Evolutionary conservation across 2,113 vertebrate genomes (phyloP), one percentile per base, ranked within the genome.

Genomic region (Mastomys natalensis): DNA sequence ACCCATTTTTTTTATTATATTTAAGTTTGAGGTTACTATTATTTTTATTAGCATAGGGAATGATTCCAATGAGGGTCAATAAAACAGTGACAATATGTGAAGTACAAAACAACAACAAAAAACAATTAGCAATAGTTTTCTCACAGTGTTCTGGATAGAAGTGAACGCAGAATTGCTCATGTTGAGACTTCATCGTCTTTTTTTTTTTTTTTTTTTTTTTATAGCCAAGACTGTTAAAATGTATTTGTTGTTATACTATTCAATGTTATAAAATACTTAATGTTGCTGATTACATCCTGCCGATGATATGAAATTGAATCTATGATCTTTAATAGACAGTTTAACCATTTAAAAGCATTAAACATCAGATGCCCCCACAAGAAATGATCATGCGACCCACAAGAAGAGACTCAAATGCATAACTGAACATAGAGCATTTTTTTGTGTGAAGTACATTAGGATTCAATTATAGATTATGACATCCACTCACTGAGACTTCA

Each of bases 181-280:
- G 98, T 99, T 99, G 97, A 99, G 99, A 98, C 99, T 99, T 45
- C 98, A 98, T 98, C 99, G 99, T 55, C 99, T 99, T n/a, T n/a
- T n/a, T n/a, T n/a, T n/a, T n/a, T n/a, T n/a, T n/a, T n/a, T n/a
- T n/a, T n/a, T n/a, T n/a, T n/a, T n/a, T n/a, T n/a, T n/a, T n/a
- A 90, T 48, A 80, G 51, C 93, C 95, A 94, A 96, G 92, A 87
- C 93, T 93, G 93, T 66, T 84, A 84, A 62, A 84, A 84, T 43
- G 60, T 40, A 84, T 62, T 29, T 24, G 4, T 62, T 60, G n/a
- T 62, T 43, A 84, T 60, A 82, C 60, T 43, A 62, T 60, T 84
- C n/a, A 43, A 17, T 84, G 24, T 84, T 84, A 84, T 43, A 87
- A 96, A 90, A 92, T 53, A 80, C 5, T 55, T 48, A 88, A 73